Conservation (phyloP, 1,140 invertebrate species). For the Phymorhynchus buccinoides region DNA sequence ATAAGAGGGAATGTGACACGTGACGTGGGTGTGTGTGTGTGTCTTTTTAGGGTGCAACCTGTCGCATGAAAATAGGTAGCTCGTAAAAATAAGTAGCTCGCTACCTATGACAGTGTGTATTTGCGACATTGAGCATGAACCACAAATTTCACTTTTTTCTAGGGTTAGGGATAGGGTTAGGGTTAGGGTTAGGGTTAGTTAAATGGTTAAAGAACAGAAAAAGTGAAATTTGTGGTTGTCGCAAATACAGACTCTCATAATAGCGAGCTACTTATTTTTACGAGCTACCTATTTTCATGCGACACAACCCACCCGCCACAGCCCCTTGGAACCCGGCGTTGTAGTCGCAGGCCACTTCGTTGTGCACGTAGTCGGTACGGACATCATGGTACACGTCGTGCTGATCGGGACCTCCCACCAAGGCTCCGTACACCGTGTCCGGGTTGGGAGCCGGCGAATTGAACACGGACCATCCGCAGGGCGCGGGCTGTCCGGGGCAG, state of each 20-base stretch:
- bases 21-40: too few relatives aligned
- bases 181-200: background rate
- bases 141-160: background rate
- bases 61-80: too few relatives aligned
- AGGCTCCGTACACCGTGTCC: constrained; percentile 69
- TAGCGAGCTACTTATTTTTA: too few relatives aligned
- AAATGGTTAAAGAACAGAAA: background rate
- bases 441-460: constrained; percentile 58
- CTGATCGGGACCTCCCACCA: constrained; percentile 47
- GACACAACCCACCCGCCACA: background rate
- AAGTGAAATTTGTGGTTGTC: too few relatives aligned
- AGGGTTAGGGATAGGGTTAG: background rate
- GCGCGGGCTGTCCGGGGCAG: background rate
- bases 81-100: too few relatives aligned
- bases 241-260: too few relatives aligned
- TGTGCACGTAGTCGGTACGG: constrained; percentile 67
- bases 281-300: too few relatives aligned
- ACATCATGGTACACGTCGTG: constrained; percentile 43
- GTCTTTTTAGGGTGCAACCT: too few relatives aligned
- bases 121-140: background rate
- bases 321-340: constrained; percentile 63
- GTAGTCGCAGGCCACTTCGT: constrained; percentile 73
- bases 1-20: too few relatives aligned
- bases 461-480: too few relatives aligned
- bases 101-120: too few relatives aligned